Base-by-base conservation (phyloP, 2,888 invertebrate genomes). In the Ecliptopera silaceata region DNA sequence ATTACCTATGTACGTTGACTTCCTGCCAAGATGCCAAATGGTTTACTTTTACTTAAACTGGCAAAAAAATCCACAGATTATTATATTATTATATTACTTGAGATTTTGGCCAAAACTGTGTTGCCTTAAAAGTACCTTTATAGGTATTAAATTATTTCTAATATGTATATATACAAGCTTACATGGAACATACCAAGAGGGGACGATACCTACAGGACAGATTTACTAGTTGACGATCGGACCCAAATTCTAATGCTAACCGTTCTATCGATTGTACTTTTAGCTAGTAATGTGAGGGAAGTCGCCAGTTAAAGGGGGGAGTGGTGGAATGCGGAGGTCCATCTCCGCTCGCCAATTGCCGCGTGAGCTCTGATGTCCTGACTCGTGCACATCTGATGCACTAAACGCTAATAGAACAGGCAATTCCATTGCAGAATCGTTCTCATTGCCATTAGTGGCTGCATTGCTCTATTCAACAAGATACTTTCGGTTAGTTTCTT, bases 311-410 rank as follows among this genome's bases (percentile, higher is more conserved):
- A 79, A 65, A 56, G 68, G 68, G 74, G 75, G 76, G 71, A 66
- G 72, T 65, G 66, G 55, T 66, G 83, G 84, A 82, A 84, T 84
- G 84, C 81, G 80, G 75, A 79, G 80, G 72, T 56, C 66, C 65
- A 65, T 66, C 61, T 62, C 66, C 70, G 66, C 68, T 55, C 56
- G 69, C 68, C 68, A 70, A 70, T 73, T 72, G 71, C 62, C 65
- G 65, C 66, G 61, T 65, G 69, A 66, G 61, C 66, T 47, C 56
- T 53, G 46, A 50, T 59, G 63, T 59, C 55, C 63, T 59, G 45
- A 53, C 61, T 65, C 51, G 48, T 59, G 59, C 59, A 60, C 59
- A 51, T 49, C 45, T 42, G 54, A 54, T 62, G 59, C 63, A 60
- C 56, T 51, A 51, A 47, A 45, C 48, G 26, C 48, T 44, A 45